phyloP scores from a whole-genome alignment of 1,140 invertebrate species.

The Mercenaria mercenaria region DNA sequence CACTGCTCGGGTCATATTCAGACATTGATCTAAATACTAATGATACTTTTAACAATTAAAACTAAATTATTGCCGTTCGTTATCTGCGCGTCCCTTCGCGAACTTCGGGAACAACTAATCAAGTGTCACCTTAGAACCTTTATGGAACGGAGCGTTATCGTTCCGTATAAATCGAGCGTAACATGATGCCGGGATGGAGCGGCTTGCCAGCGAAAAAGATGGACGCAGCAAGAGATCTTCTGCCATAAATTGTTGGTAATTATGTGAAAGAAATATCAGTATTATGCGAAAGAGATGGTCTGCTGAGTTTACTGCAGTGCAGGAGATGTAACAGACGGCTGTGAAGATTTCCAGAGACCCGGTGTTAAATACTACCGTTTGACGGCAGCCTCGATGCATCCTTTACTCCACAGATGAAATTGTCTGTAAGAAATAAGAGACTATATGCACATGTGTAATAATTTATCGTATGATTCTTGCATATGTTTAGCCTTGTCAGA shows the following conservation, averaged over 20 bases:
- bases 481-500: too few species aligned
- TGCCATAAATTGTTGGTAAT: slow-evolving; percentile 35
- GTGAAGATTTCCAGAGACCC: slow-evolving; percentile 8
- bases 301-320: slow-evolving; percentile 17
- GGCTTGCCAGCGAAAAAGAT: background rate
- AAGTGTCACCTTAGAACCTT: slow-evolving; percentile 64
- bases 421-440: background rate
- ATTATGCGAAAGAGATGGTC: slow-evolving; percentile 28
- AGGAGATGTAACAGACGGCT: background rate
- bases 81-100: slow-evolving; percentile 50
- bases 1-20: slow-evolving; percentile 41
- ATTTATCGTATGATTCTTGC: background rate
- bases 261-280: slow-evolving; percentile 23
- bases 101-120: slow-evolving; percentile 32
- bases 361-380: slow-evolving; percentile 20
- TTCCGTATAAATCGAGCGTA: slow-evolving; percentile 57
- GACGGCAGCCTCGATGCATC: background rate
- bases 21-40: slow-evolving; percentile 54
- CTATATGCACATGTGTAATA: background rate
- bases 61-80: slow-evolving; percentile 52
- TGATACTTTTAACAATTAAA: slow-evolving; percentile 65
- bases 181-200: slow-evolving; percentile 27
- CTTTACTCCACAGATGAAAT: background rate
- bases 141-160: slow-evolving; percentile 34
- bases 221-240: background rate